Percentiles rank a stretch among this genome's conserved stretches.
Conservation (phyloP, 2,113 vertebrate species). For the Noctilio leporinus region DNA sequence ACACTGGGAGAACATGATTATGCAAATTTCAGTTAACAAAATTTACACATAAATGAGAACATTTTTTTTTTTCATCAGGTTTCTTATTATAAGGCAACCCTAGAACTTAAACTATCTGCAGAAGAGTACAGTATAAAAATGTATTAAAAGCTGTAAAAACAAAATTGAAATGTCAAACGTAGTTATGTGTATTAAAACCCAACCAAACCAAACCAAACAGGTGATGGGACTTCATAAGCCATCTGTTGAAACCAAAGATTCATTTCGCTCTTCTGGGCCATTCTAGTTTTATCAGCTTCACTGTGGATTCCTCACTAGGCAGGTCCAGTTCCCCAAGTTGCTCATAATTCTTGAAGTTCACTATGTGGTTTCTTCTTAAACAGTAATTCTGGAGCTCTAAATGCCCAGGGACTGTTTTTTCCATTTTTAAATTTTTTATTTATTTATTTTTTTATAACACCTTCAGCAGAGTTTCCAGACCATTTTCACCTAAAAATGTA, state of each 20-base stretch:
- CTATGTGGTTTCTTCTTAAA: fast-evolving
- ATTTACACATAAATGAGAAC: slow-evolving; percentile 84
- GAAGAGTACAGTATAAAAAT: slow-evolving; percentile 81
- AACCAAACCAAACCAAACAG: slow-evolving; percentile 44
- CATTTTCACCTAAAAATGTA: neutral
- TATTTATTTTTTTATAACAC: neutral
- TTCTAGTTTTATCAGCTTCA: neutral
- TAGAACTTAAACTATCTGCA: slow-evolving; percentile 79
- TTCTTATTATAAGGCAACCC: slow-evolving; percentile 79
- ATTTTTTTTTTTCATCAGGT: slow-evolving; percentile 68
- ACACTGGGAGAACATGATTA: slow-evolving; percentile 68
- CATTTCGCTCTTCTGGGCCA: slow-evolving; percentile 33
- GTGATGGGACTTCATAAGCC: slow-evolving; percentile 56
- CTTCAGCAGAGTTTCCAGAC: neutral
- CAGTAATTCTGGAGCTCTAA: neutral
- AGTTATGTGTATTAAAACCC: slow-evolving; percentile 74
- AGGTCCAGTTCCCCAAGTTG: neutral
- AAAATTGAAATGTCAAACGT: slow-evolving; percentile 84
- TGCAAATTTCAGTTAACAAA: slow-evolving; percentile 79
- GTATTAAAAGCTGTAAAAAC: slow-evolving; percentile 80
- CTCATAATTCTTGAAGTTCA: neutral
- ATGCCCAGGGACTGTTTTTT: no score
- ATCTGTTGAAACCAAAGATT: slow-evolving; percentile 57
- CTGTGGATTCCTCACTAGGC: slow-evolving; percentile 35
- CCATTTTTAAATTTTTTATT: no score